These are phyloP conservation scores for Caenorhabditis briggsae DNA, from an alignment of 1,140 invertebrate species.

Conservation along the genomic window DNA sequence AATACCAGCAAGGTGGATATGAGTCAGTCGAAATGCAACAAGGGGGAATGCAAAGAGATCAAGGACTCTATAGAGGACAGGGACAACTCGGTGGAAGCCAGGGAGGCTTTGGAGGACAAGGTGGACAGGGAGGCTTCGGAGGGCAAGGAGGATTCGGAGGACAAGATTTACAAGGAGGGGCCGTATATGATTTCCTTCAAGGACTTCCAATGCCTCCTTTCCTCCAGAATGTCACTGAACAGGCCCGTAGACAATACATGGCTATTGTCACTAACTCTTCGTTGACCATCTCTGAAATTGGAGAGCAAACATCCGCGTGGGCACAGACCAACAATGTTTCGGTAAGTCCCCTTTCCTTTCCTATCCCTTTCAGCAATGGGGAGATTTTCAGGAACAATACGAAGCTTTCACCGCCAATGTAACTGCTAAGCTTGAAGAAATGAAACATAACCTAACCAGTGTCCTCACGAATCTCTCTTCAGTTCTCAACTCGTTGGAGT, in stretches of 20 bases:
- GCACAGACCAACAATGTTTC: constrained; percentile 22
- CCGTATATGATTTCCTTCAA: too few relatives aligned
- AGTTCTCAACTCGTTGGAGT: constrained; percentile 20
- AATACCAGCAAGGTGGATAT: too few relatives aligned
- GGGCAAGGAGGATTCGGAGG: not conserved
- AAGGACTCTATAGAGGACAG: not conserved
- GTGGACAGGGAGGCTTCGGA: not conserved
- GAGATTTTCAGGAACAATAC: not conserved
- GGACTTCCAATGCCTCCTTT: not conserved
- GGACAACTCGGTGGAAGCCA: not conserved
- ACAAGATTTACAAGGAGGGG: not conserved
- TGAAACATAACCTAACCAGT: constrained; percentile 38
- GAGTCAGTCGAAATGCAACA: not conserved
- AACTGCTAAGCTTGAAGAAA: constrained; percentile 13
- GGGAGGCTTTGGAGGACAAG: not conserved
- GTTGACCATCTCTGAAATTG: constrained; percentile 16
- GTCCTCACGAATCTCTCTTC: constrained; percentile 17
- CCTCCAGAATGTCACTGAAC: constrained; percentile 15
- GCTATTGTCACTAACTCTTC: constrained; percentile 18
- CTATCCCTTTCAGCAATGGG: not conserved
- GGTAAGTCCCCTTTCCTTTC: not conserved
- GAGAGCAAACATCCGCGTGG: not conserved
- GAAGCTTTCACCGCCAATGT: not conserved
- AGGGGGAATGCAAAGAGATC: constrained; percentile 16
- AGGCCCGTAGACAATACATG: constrained; percentile 26